A percentile compares a stretch with the other conserved stretches of the same genome.
Evolutionary conservation across 1,140 invertebrate species (phyloP).

Genomic region (Diorhabda sublineata): DNA sequence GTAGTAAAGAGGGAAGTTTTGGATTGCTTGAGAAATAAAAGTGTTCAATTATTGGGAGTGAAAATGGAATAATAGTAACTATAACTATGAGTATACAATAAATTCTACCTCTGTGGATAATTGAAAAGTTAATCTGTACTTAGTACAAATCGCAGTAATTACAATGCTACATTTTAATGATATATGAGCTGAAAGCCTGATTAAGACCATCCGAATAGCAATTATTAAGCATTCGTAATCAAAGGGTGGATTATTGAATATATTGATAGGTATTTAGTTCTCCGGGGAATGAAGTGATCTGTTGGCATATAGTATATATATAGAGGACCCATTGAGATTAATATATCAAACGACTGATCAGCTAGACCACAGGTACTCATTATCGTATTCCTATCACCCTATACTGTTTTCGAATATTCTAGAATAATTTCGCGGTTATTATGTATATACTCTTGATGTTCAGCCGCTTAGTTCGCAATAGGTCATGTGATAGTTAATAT

Average conservation of each 20-base stretch:
- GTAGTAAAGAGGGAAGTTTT: too few species aligned
- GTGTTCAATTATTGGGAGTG: too few species aligned
- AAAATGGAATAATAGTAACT: too few species aligned
- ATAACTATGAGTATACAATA: too few species aligned
- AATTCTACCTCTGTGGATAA: too few species aligned
- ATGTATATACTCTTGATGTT: neutral
- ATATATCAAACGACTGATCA: constrained; percentile 1
- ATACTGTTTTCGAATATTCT: neutral
- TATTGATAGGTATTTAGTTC: constrained; percentile 4
- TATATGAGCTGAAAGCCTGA: neutral
- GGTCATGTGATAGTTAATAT: too few species aligned
- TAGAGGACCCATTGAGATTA: neutral
- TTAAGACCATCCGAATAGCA: constrained; percentile 9
- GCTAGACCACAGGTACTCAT: neutral
- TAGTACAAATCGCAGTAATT: too few species aligned
- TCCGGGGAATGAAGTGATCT: neutral
- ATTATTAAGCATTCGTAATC: constrained; percentile 10
- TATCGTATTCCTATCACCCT: neutral
- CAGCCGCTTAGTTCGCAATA: neutral
- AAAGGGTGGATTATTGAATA: constrained; percentile 7
- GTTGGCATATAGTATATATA: neutral
- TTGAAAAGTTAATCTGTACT: too few species aligned
- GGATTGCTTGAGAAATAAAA: too few species aligned
- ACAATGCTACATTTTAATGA: neutral
- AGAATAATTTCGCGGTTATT: neutral